phyloP scores from a whole-genome alignment of 2,113 vertebrate genomes.

The Anolis carolinensis region DNA sequence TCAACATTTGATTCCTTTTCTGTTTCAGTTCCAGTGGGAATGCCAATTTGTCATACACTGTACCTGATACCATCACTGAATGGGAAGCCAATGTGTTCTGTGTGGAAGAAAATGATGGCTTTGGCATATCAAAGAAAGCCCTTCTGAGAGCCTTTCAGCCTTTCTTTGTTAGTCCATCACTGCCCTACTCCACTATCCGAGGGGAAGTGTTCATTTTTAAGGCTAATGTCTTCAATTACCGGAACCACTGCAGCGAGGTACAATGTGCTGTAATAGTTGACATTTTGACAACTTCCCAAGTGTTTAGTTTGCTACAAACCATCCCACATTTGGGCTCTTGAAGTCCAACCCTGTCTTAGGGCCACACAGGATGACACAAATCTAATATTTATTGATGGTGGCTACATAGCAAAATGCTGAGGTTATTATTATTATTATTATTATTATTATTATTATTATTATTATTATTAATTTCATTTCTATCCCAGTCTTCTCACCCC shows the following conservation, averaged over 20 bases:
- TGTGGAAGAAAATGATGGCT: conserved; percentile 79
- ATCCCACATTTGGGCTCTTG: too few relatives aligned
- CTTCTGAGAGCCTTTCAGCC: conserved; percentile 79
- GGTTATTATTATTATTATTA: too few relatives aligned
- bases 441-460: too few relatives aligned
- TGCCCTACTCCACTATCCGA: conserved; percentile 83
- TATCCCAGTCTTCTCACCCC: too few relatives aligned
- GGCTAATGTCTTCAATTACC: conserved; percentile 80
- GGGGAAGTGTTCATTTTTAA: conserved; percentile 83
- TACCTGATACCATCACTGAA: conserved; percentile 89
- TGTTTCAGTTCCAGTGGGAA: conserved; percentile 66
- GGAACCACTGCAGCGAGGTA: conserved; percentile 71
- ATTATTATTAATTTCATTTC: too few relatives aligned
- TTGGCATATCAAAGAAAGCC: conserved; percentile 79
- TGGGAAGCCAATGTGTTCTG: conserved; percentile 89
- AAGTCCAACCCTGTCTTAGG: too few relatives aligned
- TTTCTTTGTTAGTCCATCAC: conserved; percentile 83
- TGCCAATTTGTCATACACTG: conserved; percentile 52
- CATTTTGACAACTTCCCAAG: background rate
- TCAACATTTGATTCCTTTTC: conserved; percentile 13
- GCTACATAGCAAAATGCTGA: too few relatives aligned
- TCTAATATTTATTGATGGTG: too few relatives aligned
- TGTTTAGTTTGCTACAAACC: too few relatives aligned
- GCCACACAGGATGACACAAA: too few relatives aligned
- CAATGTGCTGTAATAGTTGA: background rate